phyloP scores from a whole-genome alignment of 2,888 invertebrate species.

The Dilophus febrilis region DNA sequence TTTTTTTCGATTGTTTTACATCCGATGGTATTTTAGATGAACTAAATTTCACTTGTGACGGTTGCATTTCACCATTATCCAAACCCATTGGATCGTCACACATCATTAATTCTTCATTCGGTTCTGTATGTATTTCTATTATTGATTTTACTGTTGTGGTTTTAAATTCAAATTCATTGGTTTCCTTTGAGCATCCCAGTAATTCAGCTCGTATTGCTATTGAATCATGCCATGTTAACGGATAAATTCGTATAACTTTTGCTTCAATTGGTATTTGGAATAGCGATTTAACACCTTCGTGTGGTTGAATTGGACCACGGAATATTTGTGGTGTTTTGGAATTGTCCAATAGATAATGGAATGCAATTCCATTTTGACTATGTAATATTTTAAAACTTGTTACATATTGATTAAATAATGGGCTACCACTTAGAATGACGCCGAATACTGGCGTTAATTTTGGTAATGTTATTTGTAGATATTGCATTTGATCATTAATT shows the following conservation, averaged over 20 bases:
- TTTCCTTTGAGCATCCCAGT: conserved; percentile 46
- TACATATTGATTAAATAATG: conserved; percentile 50
- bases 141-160: conserved; percentile 5
- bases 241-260: conserved; percentile 49
- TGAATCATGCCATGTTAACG: conserved; percentile 57
- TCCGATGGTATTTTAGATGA: conserved; percentile 9
- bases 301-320: conserved; percentile 49
- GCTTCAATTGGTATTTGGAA: conserved; percentile 61
- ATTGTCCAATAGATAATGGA: conserved; percentile 38
- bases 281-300: conserved; percentile 39
- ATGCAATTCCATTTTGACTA: conserved; percentile 45
- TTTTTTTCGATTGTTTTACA: conserved; percentile 14
- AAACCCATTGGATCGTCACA: conserved; percentile 63
- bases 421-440: conserved; percentile 52
- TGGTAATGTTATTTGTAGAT: conserved; percentile 49
- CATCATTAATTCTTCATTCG: conserved; percentile 18
- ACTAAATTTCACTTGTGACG: conserved; percentile 46
- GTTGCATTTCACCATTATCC: conserved; percentile 39
- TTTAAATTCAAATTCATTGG: too few species aligned
- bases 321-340: conserved; percentile 43
- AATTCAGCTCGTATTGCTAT: conserved; percentile 52
- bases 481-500: conserved; percentile 41
- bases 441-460: conserved; percentile 54
- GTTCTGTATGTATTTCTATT: not conserved
- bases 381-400: conserved; percentile 55